These are phyloP conservation scores for Burhinus bistriatus DNA, from an alignment of 2,113 vertebrate species.

Conservation along the genomic window DNA sequence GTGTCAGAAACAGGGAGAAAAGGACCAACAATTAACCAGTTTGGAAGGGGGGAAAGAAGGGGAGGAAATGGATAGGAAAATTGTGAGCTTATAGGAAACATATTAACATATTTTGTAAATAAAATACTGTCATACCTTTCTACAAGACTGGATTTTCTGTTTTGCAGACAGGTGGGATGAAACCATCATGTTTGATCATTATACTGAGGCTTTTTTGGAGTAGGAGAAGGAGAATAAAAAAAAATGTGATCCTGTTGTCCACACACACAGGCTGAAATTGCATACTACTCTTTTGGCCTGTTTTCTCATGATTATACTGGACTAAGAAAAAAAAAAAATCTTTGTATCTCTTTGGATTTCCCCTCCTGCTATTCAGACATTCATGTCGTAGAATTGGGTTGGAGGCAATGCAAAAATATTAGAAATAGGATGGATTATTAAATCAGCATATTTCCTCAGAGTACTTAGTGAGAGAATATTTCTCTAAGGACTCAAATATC, in stretches of 20 bases:
- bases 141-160: neutral
- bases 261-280: neutral
- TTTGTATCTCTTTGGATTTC: neutral
- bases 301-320: neutral
- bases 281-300: neutral
- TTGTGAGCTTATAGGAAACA: neutral
- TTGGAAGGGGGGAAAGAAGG: rapidly evolving
- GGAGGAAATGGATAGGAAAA: neutral
- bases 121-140: neutral
- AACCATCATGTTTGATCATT: neutral
- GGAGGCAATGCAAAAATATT: neutral
- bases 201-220: neutral
- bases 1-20: neutral
- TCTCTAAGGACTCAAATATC: neutral
- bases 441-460: neutral
- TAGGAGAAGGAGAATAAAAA: neutral
- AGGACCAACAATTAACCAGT: neutral
- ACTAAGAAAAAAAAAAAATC: neutral
- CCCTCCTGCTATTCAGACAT: neutral
- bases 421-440: neutral
- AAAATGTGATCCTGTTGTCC: neutral
- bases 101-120: neutral
- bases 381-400: neutral
- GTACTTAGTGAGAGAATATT: neutral
- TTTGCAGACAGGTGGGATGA: neutral